Evolutionary conservation across 2,888 invertebrate genomes (phyloP).

Genomic region (Zelleria hepariella): DNA sequence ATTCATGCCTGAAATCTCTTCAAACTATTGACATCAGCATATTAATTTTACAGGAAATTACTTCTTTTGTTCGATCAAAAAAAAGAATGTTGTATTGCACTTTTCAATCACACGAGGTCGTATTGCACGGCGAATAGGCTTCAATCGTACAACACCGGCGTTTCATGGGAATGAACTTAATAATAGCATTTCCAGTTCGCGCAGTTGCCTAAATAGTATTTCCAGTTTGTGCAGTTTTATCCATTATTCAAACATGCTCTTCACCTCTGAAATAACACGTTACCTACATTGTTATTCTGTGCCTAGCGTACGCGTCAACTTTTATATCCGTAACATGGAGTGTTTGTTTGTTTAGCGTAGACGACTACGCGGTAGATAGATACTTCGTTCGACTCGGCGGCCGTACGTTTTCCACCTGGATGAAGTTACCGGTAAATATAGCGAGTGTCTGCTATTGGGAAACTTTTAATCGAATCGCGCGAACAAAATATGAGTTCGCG

Average conservation of each 20-base stretch:
- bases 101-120: neutral
- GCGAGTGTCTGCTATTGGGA: slow-evolving; percentile 27
- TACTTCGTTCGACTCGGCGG: slow-evolving; percentile 9
- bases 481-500: slow-evolving; percentile 20
- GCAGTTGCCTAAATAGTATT: too few relatives aligned
- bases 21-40: neutral
- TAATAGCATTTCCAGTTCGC: slow-evolving; percentile 10
- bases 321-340: too few relatives aligned
- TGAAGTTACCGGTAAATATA: slow-evolving; percentile 19
- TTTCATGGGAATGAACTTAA: neutral
- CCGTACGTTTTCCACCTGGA: slow-evolving; percentile 19
- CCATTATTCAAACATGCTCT: neutral
- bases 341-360: too few relatives aligned
- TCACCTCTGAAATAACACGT: neutral
- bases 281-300: neutral
- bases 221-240: neutral
- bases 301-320: neutral
- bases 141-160: neutral
- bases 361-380: too few relatives aligned
- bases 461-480: slow-evolving; percentile 46
- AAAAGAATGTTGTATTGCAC: neutral
- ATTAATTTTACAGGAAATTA: too few relatives aligned
- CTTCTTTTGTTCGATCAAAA: neutral
- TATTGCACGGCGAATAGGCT: neutral
- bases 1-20: neutral